Base-by-base conservation (phyloP, 2,797 vertebrate genomes). In the Lepus townsendii region DNA sequence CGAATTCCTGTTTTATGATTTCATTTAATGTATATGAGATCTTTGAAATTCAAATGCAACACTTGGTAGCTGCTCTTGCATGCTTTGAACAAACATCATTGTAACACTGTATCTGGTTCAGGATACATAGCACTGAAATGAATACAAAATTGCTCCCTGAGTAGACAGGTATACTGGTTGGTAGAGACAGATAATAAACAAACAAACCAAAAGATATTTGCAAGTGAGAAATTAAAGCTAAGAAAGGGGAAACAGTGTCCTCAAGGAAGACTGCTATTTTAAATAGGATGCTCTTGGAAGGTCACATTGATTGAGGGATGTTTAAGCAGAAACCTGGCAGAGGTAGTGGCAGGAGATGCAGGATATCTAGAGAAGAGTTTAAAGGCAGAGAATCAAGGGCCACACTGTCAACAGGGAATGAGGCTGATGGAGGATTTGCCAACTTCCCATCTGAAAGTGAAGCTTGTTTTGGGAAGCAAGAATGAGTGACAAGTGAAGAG, bases 381-480 rank as follows among this genome's bases (percentile, higher is more conserved):
- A 52, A 11, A 65, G 26, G 19, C 20, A 79, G 66, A 88, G 10
- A 14, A 12, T 38, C 57, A 88, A 35, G 76, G 47, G 9, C 3
- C 63, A 71, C 50, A 14, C 1, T 72, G 5, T 32, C 50, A 50
- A 65, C 1, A 52, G 30, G 30, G 26, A 80, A 20, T 60, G 32
- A 69, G 26, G 13, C 22, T 62, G 66, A 68, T 47, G 35, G 80
- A 76, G 62, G 8, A 65, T 26, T 77, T 77, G 47, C 7, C 73
- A 66, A n/a, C 54, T 72, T 87, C 11, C 27, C 27, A 30, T n/a
- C 14, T 80, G 35, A 62, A 16, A 66, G 77, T 32, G 35, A 69
- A 79, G 35, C 35, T 88, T 76, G 20, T 75, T 71, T 17, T 94
- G 14, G n/a, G 84, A 88, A 63, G 88, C 35, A 84, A 26, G 52